Base-by-base conservation (phyloP, 2,797 vertebrate species). In the Anas acuta region DNA sequence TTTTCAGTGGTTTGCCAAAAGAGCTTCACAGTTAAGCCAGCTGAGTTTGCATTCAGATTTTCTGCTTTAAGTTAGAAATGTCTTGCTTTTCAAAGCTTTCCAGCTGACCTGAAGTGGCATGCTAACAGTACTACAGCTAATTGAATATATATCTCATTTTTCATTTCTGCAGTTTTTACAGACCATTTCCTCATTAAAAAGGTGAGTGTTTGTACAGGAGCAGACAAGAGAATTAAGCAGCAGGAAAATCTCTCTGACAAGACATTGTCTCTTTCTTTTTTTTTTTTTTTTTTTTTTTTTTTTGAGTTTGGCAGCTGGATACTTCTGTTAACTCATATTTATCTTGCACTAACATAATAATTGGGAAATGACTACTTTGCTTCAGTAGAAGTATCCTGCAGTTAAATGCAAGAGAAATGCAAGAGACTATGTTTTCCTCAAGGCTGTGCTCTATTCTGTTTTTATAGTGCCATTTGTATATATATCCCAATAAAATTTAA, bases 31-130 rank as follows among this genome's bases (percentile, higher is more conserved):
- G 37, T 92, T 93, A 88, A 95, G 54, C n/a, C 60, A 90, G 37
- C 86, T 89, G 84, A 81, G 87, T 94, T 95, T 95, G 61, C 91
- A 89, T 96, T 95, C 80, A 77, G 26, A 87, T 94, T 95, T 97
- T 91, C 79, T 95, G 47, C 87, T 96, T 94, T 64, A 82, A 80
- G 91, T 96, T 93, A 82, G 73, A 85, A 82, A 69, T 74, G 45
- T 88, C 82, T 70, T 89, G 86, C 70, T 95, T 96, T 96, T 58
- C 61, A 91, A 87, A 95, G 89, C 67, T 93, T 96, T 96, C 92
- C 84, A 94, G 92, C 71, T 96, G 60, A 92, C 87, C 85, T 96
- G 89, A 97, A 77, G 75, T 89, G 79, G 43, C 62, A 92, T 85
- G 71, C 87, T 92, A 89, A 92, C 92, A 70, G 65, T 86, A 74